Base-by-base conservation (phyloP, 2,888 invertebrate species). In the Tachina grossa region DNA sequence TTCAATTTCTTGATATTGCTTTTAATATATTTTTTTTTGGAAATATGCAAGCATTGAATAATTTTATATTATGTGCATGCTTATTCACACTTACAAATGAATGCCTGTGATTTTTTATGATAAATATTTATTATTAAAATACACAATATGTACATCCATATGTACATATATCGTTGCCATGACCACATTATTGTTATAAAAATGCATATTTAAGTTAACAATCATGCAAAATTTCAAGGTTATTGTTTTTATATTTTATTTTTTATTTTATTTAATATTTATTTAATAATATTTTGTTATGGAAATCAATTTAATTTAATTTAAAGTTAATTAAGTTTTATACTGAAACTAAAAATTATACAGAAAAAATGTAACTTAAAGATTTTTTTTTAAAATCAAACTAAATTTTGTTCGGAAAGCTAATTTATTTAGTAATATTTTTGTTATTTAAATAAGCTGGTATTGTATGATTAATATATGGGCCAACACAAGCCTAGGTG, bases 171-270 rank as follows among this genome's bases (percentile, higher is more conserved):
- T 41, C 41, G 39, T 49, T 61, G 19, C 39, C 49, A 61, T 39
- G 19, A 49, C 39, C 39, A 61, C 49, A 59, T 77, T 51, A 31
- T 68, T 77, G 39, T 69, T 59, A 13, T 14, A 55, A 66, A 47
- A 13, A 47, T 5, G 31, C 31, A 31, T 6, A 31, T 45, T 47
- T 43, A 66, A 57, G 55, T n/a, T 47, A 69, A 79, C 53, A 80
- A 66, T 57, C 80, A 66, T 80, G 80, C 80, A 57, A 11, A 74
- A 57, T 47, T 72, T 72, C 47, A 79, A 71, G 53, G 53, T 63
- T 31, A 31, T 39, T 19, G 11, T 65, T 45, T 59, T 61, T 11
- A 13, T n/a, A n/a, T 16, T n/a, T 16, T 41, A 4, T 59, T 14
- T 14, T 77, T 16, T 69, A 51, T 45, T 47, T 43, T 51, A 41